Evolutionary conservation across 2,113 vertebrate genomes (phyloP), one percentile per base, ranked within the genome.

Genomic region (Oreotrochilus melanogaster): DNA sequence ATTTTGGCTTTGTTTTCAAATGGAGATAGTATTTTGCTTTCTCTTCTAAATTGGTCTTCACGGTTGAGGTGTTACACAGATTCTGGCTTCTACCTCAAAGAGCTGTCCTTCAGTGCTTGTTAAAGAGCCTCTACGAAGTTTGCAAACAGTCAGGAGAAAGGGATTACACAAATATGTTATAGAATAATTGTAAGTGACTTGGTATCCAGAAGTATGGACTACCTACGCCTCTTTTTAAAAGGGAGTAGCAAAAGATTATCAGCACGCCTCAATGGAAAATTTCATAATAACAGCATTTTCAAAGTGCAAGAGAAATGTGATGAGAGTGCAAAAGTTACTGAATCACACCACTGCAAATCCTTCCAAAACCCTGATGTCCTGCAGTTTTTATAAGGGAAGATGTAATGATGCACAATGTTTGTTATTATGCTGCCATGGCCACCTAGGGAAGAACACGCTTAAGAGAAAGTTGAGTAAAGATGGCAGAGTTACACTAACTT

Each of bases 361-460:
- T 93, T 89, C 76, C 70, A 79, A 82, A 78, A 54, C 9, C 18
- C 58, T 60, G 11, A 70, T 30, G 35, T 65, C 35, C 37, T 79
- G 64, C 39, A 83, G 16, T 48, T 95, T 94, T 92, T 56, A 39
- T 56, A 74, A 83, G 60, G 30, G 28, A 93, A 93, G 71, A 64
- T 28, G 31, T 83, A 90, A 83, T 39, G 81, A 92, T 90, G 47
- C 47, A 66, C 78, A 83, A 0, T 93, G 71, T 93, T 94, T 96
- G 75, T 91, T 95, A 57, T 75, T 62, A 47, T n/a, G 89, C 84
- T 94, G 85, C 92, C 60, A 94, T 83, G 75, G 92, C 85, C 94
- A 92, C 89, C 72, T 90, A 88, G 47, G 48, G 66, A 92, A 65
- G 37, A 91, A 91, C 7, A 2, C 51, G 62, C 58, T 78, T 87